Base-by-base conservation (phyloP, 1,140 invertebrate species). In the Lucilia sericata region DNA sequence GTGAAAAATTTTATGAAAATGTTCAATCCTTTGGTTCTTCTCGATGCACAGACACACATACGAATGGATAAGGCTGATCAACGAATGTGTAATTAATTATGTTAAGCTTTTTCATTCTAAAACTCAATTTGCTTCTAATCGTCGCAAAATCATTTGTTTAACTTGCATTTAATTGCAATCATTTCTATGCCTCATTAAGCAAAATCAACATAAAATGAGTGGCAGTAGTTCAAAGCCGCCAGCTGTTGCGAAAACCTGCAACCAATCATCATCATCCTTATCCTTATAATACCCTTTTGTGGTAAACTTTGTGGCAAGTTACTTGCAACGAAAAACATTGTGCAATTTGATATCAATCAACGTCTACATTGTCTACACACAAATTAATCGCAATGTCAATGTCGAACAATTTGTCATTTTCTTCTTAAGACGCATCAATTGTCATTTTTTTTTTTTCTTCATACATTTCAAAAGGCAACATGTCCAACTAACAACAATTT, bases 361-460 rank as follows among this genome's bases (percentile, higher is more conserved):
- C n/a, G 65, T 70, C 65, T 70, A n/a, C 21, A 19, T 70, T 70
- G 65, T 70, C 65, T 70, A 70, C 55, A 60, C 65, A 70, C 25
- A 70, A 70, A 70, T 70, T 70, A 70, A 70, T 70, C 65, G 25
- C 65, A 25, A 70, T 70, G 65, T 70, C 65, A 70, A 70, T 70
- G 65, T 25, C 65, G 65, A n/a, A 70, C 65, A 70, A 70, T 70
- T 70, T 70, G 65, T 70, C 65, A 70, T 70, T 70, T 70, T n/a
- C 65, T 19, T 70, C 65, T 70, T 70, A 70, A 70, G 65, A 70
- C n/a, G 65, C 65, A 70, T 70, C 65, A 70, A 70, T 70, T 70
- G 55, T 17, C 25, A 17, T 60, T 17, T 60, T n/a, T 60, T 60
- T 60, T 60, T 14, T 17, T 9, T 60, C 10, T 60, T 42, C 10